phyloP scores from a whole-genome alignment of 2,888 invertebrate species.

The Tenodera sinensis region DNA sequence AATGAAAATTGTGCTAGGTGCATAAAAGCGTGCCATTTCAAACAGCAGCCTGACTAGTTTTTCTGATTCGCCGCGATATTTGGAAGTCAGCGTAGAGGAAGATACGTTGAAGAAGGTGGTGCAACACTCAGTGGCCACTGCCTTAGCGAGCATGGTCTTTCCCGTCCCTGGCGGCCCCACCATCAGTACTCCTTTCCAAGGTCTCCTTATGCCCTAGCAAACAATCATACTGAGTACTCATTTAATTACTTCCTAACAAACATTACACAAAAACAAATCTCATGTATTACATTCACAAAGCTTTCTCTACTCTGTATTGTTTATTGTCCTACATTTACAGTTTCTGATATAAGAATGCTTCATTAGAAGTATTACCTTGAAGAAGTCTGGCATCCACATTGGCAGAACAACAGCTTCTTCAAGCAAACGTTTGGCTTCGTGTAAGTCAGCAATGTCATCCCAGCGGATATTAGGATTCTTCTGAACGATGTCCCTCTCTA shows the following conservation, averaged over 20 bases:
- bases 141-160: slow-evolving; percentile 78
- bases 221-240: neutral
- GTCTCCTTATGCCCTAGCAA: slow-evolving; percentile 67
- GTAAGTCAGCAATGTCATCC: slow-evolving; percentile 70
- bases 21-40: slow-evolving; percentile 85
- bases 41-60: slow-evolving; percentile 81
- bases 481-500: slow-evolving; percentile 65
- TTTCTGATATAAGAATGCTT: too few species aligned
- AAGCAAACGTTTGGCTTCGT: slow-evolving; percentile 69
- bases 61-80: slow-evolving; percentile 88
- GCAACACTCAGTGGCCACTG: slow-evolving; percentile 85
- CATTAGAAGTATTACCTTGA: slow-evolving; percentile 54
- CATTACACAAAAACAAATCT: too few species aligned
- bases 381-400: slow-evolving; percentile 83
- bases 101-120: slow-evolving; percentile 88
- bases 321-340: too few species aligned
- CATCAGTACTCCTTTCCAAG: slow-evolving; percentile 72
- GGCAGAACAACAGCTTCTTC: slow-evolving; percentile 88
- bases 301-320: too few species aligned
- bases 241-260: too few species aligned
- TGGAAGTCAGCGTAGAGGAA: slow-evolving; percentile 80
- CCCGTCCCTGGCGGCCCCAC: slow-evolving; percentile 72
- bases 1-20: slow-evolving; percentile 86
- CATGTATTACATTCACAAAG: too few species aligned
- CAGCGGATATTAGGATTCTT: slow-evolving; percentile 79